These are phyloP conservation scores for Phataginus tricuspis DNA, from an alignment of 2,797 vertebrate species.

Conservation along the genomic window DNA sequence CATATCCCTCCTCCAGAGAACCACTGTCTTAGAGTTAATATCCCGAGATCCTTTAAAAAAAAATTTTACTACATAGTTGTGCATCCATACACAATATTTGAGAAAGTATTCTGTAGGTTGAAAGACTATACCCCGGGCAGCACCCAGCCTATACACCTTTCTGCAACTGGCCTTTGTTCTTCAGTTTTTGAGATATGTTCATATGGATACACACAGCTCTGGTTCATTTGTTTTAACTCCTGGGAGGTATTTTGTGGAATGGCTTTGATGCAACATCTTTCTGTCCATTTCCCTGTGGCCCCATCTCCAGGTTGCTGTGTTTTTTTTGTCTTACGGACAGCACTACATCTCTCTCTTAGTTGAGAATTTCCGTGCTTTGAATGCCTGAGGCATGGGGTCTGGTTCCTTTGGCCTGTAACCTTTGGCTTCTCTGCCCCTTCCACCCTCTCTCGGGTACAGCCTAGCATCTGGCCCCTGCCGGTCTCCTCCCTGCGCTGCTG, in stretches of 20 bases:
- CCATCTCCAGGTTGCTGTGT: neutral
- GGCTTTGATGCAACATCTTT: neutral
- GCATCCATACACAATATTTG: neutral
- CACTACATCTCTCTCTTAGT: neutral
- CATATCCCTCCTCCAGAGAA: too few species aligned
- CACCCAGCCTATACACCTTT: neutral
- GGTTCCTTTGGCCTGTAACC: neutral
- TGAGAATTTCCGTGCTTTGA: constrained; percentile 48
- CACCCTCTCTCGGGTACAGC: neutral
- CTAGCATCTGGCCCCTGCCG: neutral
- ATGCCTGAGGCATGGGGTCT: neutral
- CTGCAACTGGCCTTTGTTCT: neutral
- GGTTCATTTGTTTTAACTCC: neutral
- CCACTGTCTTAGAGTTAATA: neutral
- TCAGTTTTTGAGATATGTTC: neutral
- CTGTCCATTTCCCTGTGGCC: neutral
- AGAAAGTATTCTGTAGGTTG: neutral
- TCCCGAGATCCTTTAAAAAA: neutral
- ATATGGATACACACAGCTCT: neutral
- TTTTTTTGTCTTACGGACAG: neutral
- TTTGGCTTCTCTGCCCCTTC: neutral
- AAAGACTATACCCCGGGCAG: neutral
- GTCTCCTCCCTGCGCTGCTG: neutral
- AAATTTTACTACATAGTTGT: neutral
- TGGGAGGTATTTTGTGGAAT: neutral